Percentiles rank a stretch among this genome's conserved stretches.
These are phyloP conservation scores for Oreotrochilus melanogaster DNA, from an alignment of 2,113 vertebrate species.

Conservation along the genomic window DNA sequence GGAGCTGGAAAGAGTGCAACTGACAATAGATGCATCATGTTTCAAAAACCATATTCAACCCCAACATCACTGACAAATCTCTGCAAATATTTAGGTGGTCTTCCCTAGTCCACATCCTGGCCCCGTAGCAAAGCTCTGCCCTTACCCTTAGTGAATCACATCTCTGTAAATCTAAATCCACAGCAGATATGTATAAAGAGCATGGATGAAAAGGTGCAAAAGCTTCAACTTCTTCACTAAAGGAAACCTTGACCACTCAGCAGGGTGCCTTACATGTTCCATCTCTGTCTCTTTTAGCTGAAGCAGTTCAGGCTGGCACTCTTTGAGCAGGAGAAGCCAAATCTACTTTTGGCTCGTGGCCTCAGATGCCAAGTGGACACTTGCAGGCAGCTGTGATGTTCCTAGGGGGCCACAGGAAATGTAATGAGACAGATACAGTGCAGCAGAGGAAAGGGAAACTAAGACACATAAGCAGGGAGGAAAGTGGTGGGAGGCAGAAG, in stretches of 20 bases:
- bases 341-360: not conserved
- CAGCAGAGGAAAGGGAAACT: not conserved
- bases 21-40: not conserved
- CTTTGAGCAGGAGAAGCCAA: not conserved
- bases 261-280: not conserved
- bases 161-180: not conserved
- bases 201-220: not conserved
- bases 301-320: not conserved
- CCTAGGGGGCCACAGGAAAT: not conserved
- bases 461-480: not conserved
- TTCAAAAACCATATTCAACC: not conserved
- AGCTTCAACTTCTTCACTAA: not conserved
- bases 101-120: not conserved
- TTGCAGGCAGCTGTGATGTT: not conserved
- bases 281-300: not conserved
- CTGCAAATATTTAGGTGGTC: not conserved
- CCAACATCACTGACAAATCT: not conserved
- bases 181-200: not conserved
- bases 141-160: not conserved
- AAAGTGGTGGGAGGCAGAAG: not conserved
- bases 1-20: not conserved
- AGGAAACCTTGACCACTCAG: not conserved
- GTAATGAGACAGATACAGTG: not conserved
- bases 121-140: accelerated
- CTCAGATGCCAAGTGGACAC: not conserved